Base-by-base conservation (phyloP, 2,888 invertebrate genomes). In the Neoitamus cyanurus region DNA sequence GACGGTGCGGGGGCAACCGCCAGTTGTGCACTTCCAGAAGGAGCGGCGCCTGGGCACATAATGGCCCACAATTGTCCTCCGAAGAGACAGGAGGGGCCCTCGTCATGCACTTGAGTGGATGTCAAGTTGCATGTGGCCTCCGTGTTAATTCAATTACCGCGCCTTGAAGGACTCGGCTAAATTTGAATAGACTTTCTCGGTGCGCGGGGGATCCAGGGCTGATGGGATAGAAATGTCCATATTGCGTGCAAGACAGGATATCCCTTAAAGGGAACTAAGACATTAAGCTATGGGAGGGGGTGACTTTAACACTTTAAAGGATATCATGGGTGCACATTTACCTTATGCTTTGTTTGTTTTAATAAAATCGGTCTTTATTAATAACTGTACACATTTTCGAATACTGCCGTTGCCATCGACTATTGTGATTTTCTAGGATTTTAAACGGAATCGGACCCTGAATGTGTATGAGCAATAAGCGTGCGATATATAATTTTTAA, bases 101-200 rank as follows among this genome's bases (percentile, higher is more conserved):
- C 20, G 20, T 48, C 31, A 11, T 83, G 48, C 48, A 83, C 83
- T 83, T 83, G 73, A 83, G 73, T 58, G 70, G 83, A 83, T 83
- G 83, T 72, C 83, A 83, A 83, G 83, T 73, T 73, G 42, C 73
- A 83, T 83, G 34, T 83, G 83, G 73, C 83, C 83, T 83, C 58
- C 20, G 36, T 73, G 31, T 34, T 83, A 83, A 83, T 83, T 83
- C 83, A 83, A 83, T 83, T 83, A 83, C 48, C 72, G 73, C 34
- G 20, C 34, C 58, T 15, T 34, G 3, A 80, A 78, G 28, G 37
- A 9, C 15, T 75, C 11, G 37, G 46, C 13, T 42, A 25, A 25
- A 75, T 42, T 75, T 42, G 58, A 58, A 75, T 70, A 70, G 30
- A 70, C 6, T 28, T 28, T n/a, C 31, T 69, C 28, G n/a, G 3